A percentile compares a stretch with the other conserved stretches of the same genome.
Evolutionary conservation across 2,797 vertebrate species (phyloP).

Genomic region (Champsocephalus esox): DNA sequence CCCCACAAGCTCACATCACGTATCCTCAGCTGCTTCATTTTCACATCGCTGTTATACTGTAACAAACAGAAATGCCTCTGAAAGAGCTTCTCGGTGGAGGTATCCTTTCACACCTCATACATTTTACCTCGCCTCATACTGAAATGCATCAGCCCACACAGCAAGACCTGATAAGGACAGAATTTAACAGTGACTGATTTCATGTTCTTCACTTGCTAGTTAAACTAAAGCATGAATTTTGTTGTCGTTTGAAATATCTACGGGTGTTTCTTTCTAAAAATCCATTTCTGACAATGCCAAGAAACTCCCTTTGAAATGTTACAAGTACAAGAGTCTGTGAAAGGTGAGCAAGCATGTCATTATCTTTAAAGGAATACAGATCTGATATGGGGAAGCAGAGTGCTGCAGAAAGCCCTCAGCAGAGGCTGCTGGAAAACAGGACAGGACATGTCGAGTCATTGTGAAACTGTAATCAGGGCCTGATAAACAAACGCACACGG

Average conservation of each 20-base stretch:
- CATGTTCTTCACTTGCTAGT: neutral
- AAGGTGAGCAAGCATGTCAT: constrained; percentile 4
- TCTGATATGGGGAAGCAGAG: constrained; percentile 19
- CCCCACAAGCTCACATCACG: neutral
- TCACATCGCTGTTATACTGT: neutral
- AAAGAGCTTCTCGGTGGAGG: neutral
- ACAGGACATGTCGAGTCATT: constrained; percentile 39
- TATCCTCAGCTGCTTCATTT: constrained; percentile 11
- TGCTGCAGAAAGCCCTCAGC: constrained; percentile 23
- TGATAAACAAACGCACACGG: constrained; percentile 32
- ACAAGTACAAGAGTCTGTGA: neutral
- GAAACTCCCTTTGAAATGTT: constrained; percentile 24
- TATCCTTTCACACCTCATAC: constrained; percentile 19
- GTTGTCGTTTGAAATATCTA: neutral
- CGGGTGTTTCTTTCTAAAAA: neutral
- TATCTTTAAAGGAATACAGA: constrained; percentile 5
- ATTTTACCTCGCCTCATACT: neutral
- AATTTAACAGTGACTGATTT: neutral
- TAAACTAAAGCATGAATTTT: constrained; percentile 1
- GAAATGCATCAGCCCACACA: neutral
- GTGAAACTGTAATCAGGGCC: constrained; percentile 49
- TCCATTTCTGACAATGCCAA: constrained; percentile 8
- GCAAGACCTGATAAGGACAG: constrained; percentile 1
- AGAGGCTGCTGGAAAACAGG: constrained; percentile 39
- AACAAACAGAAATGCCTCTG: neutral